Conservation (phyloP, 2,113 vertebrate species). For the Coregonus clupeaformis region DNA sequence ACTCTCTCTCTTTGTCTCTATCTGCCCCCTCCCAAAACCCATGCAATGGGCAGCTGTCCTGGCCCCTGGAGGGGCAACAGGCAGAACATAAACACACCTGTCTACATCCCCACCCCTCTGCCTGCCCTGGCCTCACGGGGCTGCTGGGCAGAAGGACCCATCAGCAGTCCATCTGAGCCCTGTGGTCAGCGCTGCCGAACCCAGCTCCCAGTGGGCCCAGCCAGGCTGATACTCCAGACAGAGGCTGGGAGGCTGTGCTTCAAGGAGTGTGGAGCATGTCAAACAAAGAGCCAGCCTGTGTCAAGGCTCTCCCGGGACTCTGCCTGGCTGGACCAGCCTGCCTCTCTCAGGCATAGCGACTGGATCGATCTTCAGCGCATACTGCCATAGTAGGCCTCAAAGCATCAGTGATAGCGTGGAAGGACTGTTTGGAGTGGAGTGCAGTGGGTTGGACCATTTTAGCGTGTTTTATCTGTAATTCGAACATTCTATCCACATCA, state of each 20-base stretch:
- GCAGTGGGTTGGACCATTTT: background rate
- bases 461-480: slow-evolving; percentile 19
- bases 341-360: slow-evolving; percentile 28
- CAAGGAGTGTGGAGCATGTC: slow-evolving; percentile 54
- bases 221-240: slow-evolving; percentile 55
- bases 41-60: slow-evolving; percentile 47
- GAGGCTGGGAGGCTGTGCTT: slow-evolving; percentile 33
- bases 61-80: slow-evolving; percentile 50
- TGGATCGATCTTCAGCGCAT: slow-evolving; percentile 52
- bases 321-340: slow-evolving; percentile 46
- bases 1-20: background rate
- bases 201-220: slow-evolving; percentile 52
- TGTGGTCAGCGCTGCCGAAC: slow-evolving; percentile 60
- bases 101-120: slow-evolving; percentile 36
- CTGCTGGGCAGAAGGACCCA: slow-evolving; percentile 61
- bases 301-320: slow-evolving; percentile 46
- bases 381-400: slow-evolving; percentile 40
- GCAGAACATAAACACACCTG: slow-evolving; percentile 66
- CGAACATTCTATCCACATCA: background rate
- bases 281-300: slow-evolving; percentile 38
- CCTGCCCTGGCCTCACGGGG: slow-evolving; percentile 27
- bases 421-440: background rate
- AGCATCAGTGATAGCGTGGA: slow-evolving; percentile 40
- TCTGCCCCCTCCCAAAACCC: slow-evolving; percentile 38
- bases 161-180: slow-evolving; percentile 65